These are phyloP conservation scores for Eupeodes luniger DNA, from an alignment of 2,888 invertebrate genomes.

Conservation along the genomic window DNA sequence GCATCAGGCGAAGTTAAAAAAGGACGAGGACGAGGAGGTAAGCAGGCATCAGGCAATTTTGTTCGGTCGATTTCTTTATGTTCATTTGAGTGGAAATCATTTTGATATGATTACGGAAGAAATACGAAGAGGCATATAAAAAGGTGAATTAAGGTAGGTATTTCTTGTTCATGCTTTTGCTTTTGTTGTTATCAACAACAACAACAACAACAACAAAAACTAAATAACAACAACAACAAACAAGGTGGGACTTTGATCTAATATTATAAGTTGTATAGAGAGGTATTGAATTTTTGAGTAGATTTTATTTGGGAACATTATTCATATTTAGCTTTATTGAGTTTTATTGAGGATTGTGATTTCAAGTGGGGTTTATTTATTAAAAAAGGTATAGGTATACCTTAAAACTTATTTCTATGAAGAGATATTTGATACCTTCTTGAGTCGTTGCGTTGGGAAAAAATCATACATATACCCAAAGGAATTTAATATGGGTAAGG, in stretches of 20 bases:
- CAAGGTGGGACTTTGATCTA: conserved; percentile 28
- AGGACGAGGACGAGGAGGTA: not conserved
- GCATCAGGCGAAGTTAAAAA: not conserved
- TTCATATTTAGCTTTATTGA: conserved; percentile 20
- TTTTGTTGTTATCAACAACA: conserved; percentile 19
- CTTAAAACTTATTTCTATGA: no score
- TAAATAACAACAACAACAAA: not conserved
- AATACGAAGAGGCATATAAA: conserved; percentile 20
- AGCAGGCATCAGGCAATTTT: conserved; percentile 58
- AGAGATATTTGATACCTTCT: no score
- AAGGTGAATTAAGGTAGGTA: conserved; percentile 39
- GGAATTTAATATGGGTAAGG: no score
- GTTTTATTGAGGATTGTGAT: conserved; percentile 7
- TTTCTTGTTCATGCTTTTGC: not conserved
- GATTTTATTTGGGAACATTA: not conserved
- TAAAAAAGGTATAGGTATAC: not conserved
- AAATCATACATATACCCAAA: no score
- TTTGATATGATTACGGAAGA: conserved; percentile 44
- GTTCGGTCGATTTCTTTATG: conserved; percentile 71
- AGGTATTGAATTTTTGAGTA: conserved; percentile 8
- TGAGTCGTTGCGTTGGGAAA: no score
- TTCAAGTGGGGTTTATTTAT: conserved; percentile 17
- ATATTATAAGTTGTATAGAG: not conserved
- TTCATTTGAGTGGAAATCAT: conserved; percentile 72
- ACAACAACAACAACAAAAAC: no score